phyloP scores from a whole-genome alignment of 2,113 vertebrate genomes.

The Notothenia coriiceps region DNA sequence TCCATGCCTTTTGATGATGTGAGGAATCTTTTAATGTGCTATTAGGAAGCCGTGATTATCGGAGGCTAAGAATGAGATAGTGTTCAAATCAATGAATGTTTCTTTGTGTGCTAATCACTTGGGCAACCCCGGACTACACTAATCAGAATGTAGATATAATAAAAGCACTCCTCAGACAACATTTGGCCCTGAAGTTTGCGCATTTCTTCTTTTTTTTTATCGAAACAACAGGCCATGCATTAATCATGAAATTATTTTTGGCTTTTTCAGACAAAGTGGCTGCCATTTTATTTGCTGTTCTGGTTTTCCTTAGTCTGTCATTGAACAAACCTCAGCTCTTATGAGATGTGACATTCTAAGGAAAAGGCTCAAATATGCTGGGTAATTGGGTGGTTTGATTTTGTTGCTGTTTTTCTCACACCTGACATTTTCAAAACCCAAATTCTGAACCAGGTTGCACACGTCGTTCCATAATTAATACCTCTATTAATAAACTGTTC shows the following conservation, averaged over 20 bases:
- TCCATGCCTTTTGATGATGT: slow-evolving; percentile 29
- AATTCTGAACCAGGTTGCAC: slow-evolving; percentile 29
- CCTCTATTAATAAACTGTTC: slow-evolving; percentile 62
- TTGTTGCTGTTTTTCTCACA: neutral
- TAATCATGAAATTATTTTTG: slow-evolving; percentile 56
- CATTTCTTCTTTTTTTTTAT: slow-evolving; percentile 16
- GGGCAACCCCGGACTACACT: slow-evolving; percentile 34
- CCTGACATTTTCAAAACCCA: slow-evolving; percentile 33
- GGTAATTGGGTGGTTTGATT: slow-evolving; percentile 7
- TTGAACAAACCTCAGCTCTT: slow-evolving; percentile 17
- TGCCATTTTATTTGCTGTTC: slow-evolving; percentile 10
- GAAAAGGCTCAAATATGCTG: slow-evolving; percentile 15
- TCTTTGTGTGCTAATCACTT: slow-evolving; percentile 55
- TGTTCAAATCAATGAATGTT: slow-evolving; percentile 52
- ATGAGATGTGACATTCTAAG: slow-evolving; percentile 5
- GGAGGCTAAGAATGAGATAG: slow-evolving; percentile 23
- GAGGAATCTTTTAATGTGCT: slow-evolving; percentile 52
- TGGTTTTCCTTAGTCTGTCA: slow-evolving; percentile 17
- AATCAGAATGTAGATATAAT: slow-evolving; percentile 50
- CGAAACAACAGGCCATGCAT: slow-evolving; percentile 53
- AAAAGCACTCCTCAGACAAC: slow-evolving; percentile 33
- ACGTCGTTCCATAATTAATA: slow-evolving; percentile 54
- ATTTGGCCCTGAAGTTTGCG: slow-evolving; percentile 36
- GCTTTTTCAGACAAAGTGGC: slow-evolving; percentile 35
- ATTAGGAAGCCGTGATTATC: slow-evolving; percentile 46